Conservation (phyloP, 2,113 vertebrate species). For the Cyprinodon tularosa region DNA sequence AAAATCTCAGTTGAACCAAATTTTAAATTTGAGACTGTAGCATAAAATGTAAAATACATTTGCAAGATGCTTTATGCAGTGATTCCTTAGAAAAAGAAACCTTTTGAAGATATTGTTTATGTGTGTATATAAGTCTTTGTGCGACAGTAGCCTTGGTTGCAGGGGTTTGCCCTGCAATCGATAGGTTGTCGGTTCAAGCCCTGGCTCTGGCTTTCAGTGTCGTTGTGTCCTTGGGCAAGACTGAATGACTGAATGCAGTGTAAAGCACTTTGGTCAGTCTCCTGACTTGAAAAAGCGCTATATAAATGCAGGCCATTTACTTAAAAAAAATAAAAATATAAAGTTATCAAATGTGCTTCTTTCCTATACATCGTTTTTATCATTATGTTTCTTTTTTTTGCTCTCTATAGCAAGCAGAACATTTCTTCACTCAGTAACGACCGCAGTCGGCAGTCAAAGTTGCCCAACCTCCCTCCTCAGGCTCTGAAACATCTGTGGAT, state of each 20-base stretch:
- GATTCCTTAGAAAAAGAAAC: too few species aligned
- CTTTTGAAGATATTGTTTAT: background rate
- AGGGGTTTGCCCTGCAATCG: too few species aligned
- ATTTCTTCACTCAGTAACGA: slow-evolving; percentile 86
- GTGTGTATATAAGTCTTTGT: background rate
- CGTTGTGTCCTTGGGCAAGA: too few species aligned
- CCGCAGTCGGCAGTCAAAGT: slow-evolving; percentile 79
- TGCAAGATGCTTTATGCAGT: too few species aligned
- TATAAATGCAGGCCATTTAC: too few species aligned
- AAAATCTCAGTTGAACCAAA: background rate
- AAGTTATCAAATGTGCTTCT: background rate
- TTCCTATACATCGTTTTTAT: background rate
- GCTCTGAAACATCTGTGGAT: slow-evolving; percentile 95
- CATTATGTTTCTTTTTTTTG: slow-evolving; percentile 5
- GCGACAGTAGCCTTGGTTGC: too few species aligned
- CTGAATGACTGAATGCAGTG: too few species aligned
- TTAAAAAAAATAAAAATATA: too few species aligned
- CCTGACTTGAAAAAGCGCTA: too few species aligned
- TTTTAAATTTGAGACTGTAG: background rate
- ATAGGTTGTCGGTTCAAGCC: too few species aligned
- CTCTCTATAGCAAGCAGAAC: slow-evolving; percentile 84
- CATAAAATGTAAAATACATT: background rate
- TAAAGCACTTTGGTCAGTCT: too few species aligned
- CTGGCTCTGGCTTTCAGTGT: too few species aligned
- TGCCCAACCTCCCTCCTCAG: slow-evolving; percentile 88